Conservation (phyloP, 2,797 vertebrate species). For the Pelodytes ibericus region DNA sequence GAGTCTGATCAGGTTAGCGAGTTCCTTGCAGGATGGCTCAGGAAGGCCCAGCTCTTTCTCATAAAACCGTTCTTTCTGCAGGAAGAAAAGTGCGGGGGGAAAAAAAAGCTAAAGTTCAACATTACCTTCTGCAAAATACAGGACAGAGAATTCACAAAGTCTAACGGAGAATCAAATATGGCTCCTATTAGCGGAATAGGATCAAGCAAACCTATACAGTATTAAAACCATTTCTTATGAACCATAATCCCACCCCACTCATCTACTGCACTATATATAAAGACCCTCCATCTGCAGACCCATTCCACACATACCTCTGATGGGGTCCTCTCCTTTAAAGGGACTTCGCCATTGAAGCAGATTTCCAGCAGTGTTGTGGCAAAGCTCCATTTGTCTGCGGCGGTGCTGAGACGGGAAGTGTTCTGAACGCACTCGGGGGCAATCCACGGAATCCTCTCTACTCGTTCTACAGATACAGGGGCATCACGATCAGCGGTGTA, state of each 20-base stretch:
- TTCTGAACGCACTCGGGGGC: constrained; percentile 86
- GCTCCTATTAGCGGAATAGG: no score
- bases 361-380: constrained; percentile 90
- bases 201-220: no score
- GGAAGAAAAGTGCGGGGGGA: no score
- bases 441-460: constrained; percentile 92
- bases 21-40: constrained; percentile 79
- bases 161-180: no score
- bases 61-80: constrained; percentile 92
- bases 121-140: no score
- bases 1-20: constrained; percentile 83
- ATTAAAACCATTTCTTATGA: no score
- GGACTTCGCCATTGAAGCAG: constrained; percentile 88
- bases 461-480: constrained; percentile 77
- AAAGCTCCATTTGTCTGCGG: constrained; percentile 92
- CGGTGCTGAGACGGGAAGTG: constrained; percentile 62
- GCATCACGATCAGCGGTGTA: no score
- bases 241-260: no score
- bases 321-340: constrained; percentile 75
- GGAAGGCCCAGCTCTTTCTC: constrained; percentile 80
- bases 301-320: constrained; percentile 78
- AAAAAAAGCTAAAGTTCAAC: no score
- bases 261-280: no score
- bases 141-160: no score
- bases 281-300: no score